Evolutionary conservation across 2,113 vertebrate species (phyloP).

Genomic region (Bubo scandiacus): DNA sequence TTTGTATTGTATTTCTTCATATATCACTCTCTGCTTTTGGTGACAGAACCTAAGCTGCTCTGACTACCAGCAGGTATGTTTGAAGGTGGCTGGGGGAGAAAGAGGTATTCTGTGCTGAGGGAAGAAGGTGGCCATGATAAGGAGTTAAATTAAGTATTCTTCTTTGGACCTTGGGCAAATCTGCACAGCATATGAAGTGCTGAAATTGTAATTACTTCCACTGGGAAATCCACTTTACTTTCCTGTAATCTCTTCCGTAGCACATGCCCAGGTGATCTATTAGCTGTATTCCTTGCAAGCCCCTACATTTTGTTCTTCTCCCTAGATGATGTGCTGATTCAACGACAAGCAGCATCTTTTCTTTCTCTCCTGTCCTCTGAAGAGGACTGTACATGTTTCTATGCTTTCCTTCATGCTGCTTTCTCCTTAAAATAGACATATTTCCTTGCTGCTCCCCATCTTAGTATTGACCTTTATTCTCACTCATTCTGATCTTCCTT

Average conservation of each 20-base stretch:
- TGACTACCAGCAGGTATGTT: not conserved
- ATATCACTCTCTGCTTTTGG: not conserved
- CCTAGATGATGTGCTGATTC: not conserved
- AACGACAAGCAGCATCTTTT: not conserved
- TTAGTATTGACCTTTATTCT: not conserved
- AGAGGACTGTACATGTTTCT: not conserved
- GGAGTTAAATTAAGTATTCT: not conserved
- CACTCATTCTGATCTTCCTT: not conserved
- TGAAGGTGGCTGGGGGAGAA: not conserved
- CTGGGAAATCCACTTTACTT: conserved; percentile 6
- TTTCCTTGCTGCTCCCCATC: not conserved
- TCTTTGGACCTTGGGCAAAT: not conserved
- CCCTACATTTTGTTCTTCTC: not conserved
- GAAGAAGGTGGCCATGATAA: not conserved
- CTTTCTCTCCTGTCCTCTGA: not conserved
- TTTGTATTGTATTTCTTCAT: not conserved
- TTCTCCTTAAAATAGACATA: not conserved
- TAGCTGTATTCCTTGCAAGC: not conserved
- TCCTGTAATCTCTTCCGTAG: not conserved
- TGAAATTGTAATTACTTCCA: conserved; percentile 41
- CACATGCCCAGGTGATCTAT: conserved; percentile 1
- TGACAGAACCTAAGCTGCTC: not conserved
- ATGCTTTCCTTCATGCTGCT: not conserved
- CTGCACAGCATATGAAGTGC: not conserved
- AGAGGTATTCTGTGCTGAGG: not conserved